Evolutionary conservation across 2,888 invertebrate species (phyloP), one percentile per base, ranked within the genome.

Genomic region (Cantharis nigra): DNA sequence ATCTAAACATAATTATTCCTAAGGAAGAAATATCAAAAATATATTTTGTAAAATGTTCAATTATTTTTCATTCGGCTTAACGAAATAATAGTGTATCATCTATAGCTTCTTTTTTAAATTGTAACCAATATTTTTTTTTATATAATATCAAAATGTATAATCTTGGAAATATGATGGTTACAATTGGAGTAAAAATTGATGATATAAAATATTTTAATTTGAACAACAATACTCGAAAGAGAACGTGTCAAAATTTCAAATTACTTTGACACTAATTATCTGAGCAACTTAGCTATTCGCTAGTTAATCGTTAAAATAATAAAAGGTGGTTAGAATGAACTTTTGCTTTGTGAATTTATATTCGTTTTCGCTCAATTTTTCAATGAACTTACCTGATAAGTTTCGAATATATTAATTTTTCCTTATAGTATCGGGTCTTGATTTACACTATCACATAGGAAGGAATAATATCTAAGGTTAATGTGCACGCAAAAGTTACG

Each of bases 401-500:
- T 67, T 67, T 67, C 65, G 65, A 67, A 67, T 67, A 67, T 67
- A 67, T 67, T 67, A 67, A 67, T 72, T 63, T 65, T 72, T 72
- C 30, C 64, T 26, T 63, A 63, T 69, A 67, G 20, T 71, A 49
- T 18, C 23, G 30, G 13, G 62, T 63, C 49, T 69, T 72, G 71
- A 78, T 67, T 75, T 75, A 30, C 69, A 62, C 74, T 72, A 75
- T 78, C 71, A 23, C 49, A 69, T 30, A 74, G 76, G 74, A 79
- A 76, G 76, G 33, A 76, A 76, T 79, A 76, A 79, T 79, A 72
- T 77, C 72, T 77, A 69, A 77, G 76, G 74, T 70, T 75, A 70
- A 63, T 63, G 75, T 73, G 77, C 81, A 82, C 80, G 81, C 81
- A 81, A 82, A 75, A 78, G 79, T 78, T 74, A 78, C 78, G 76